Evolutionary conservation across 1,140 invertebrate species (phyloP), one percentile per base, ranked within the genome.

Genomic region (Conus ventricosus): DNA sequence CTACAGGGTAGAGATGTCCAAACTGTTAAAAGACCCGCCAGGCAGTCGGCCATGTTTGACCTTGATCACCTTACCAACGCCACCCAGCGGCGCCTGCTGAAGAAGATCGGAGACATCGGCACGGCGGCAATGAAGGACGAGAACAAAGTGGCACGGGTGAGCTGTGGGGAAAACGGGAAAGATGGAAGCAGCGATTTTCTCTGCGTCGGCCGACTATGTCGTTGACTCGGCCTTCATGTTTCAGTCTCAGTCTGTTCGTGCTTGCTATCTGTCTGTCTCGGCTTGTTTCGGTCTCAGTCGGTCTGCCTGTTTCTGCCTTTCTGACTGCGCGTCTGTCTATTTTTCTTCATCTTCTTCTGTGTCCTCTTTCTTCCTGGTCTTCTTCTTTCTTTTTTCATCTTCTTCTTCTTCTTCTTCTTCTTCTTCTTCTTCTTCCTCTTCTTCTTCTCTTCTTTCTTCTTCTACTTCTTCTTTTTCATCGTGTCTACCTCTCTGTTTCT

Each of bases 11-110:
- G 39, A 39, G 39, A 39, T 39, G 39, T 39, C 39, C 39, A 39
- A 39, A 39, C 39, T 39, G 39, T 39, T 3, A 39, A 94, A 94
- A 87, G 90, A 92, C 51, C 88, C 23, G 93, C 93, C 75, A 81
- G 78, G 15, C 91, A 95, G 82, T 93, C 93, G 7, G 92, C 90
- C 76, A 90, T 88, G 20, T 94, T 97, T 92, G 96, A 97, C 88
- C 95, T 96, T 91, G 96, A 96, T 39, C 95, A 94, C 15, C 96
- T 98, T 60, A 96, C 96, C 7, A 97, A 98, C 94, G 96, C 86
- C 27, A 57, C 25, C 90, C 91, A 54, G 86, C 90, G 60, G 89
- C 89, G 57, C 15, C 57, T 60, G 57, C 8, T 11, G 8, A 15
- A 15, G 15, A 15, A 60, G 15, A 60, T 8, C 7, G 57, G 88